Evolutionary conservation across 2,797 vertebrate species (phyloP), one percentile per base, ranked within the genome.

Genomic region (Sebastes matsubarae): DNA sequence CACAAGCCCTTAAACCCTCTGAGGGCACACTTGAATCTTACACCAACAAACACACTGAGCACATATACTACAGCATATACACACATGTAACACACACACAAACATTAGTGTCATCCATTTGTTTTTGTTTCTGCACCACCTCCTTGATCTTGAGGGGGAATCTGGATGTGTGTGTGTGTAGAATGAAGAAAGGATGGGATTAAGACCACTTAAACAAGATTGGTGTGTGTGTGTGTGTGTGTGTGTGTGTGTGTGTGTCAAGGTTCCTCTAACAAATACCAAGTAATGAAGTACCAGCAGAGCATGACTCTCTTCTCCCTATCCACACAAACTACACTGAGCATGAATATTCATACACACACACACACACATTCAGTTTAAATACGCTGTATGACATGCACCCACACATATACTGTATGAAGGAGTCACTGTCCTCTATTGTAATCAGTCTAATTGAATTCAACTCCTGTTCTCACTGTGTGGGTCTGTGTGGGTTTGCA

Each of bases 261-360:
- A 46, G 4, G 63, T 67, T 86, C 72, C 74, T 81, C 65, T 74
- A 80, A 87, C 87, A 88, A 83, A 88, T 66, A 77, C 66, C 58
- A n/a, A 77, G 72, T 84, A 88, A 90, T 86, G 82, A 88, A 88
- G 77, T 66, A 80, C 66, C 79, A 79, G 67, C 66, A 63, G 77
- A 87, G 82, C 83, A 81, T 85, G 87, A 87, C 82, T 68, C 68
- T 75, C 58, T 32, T 46, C 73, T 80, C 65, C 67, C 83, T 75
- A 82, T 84, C 81, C 75, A 74, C 75, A 74, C 72, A 77, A 80
- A 88, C 72, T 75, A 77, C 82, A 68, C 81, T 57, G 72, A 36
- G 30, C 73, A 87, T 92, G 71, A 92, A 92, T 92, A 93, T 88
- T 90, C 86, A 92, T 58, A 18, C 24, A 52, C 74, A 67, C 78